phyloP scores from a whole-genome alignment of 1,140 invertebrate genomes.

The Drosophila subobscura region DNA sequence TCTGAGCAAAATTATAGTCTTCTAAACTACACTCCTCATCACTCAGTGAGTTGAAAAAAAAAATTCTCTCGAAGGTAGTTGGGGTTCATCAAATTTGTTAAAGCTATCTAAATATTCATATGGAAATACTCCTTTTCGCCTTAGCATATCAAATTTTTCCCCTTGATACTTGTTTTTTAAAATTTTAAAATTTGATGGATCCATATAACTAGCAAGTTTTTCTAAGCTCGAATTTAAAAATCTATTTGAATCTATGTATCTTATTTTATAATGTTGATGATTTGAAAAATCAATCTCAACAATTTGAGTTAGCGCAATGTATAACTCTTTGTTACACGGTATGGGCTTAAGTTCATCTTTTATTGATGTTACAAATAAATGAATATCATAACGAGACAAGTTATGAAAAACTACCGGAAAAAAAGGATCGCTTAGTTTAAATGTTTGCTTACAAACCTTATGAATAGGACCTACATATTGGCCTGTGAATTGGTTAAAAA shows the following conservation, averaged over 20 bases:
- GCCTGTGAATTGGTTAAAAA: conserved; percentile 4
- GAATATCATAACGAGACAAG: background rate
- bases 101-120: conserved; percentile 2
- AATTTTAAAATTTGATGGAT: background rate
- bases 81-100: background rate
- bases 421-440: background rate
- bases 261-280: background rate
- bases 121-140: background rate
- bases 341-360: background rate
- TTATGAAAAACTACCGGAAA: conserved; percentile 21
- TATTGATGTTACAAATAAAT: conserved; percentile 6
- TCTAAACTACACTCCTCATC: background rate
- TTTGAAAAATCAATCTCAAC: background rate
- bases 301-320: background rate
- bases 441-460: background rate
- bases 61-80: background rate
- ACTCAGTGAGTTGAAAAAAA: background rate
- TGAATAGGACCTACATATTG: background rate
- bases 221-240: conserved; percentile 2
- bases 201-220: background rate
- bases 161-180: background rate
- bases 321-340: background rate
- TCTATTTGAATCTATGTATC: conserved; percentile 2
- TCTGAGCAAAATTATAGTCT: background rate
- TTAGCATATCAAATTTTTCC: background rate